These are phyloP conservation scores for Rhinoptilus africanus DNA, from an alignment of 2,113 vertebrate genomes.

Conservation along the genomic window DNA sequence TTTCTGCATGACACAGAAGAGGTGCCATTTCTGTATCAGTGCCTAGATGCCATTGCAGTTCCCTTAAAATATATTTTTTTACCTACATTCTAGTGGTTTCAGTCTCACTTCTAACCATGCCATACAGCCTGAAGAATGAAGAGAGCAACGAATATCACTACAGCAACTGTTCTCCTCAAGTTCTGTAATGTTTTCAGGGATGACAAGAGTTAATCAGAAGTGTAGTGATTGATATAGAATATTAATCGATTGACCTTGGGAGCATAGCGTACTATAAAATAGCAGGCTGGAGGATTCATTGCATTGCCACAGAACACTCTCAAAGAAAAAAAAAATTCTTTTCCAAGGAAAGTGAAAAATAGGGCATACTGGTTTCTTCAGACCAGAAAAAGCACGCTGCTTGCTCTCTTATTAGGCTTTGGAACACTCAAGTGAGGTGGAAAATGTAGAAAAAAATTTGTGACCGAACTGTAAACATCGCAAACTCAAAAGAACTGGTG, in stretches of 20 bases:
- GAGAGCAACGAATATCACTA: not conserved
- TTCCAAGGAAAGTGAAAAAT: slow-evolving; percentile 23
- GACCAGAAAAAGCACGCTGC: slow-evolving; percentile 18
- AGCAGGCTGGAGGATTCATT: not conserved
- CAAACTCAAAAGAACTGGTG: slow-evolving; percentile 20
- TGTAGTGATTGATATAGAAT: slow-evolving; percentile 34
- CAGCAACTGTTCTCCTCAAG: not conserved
- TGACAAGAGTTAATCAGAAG: slow-evolving; percentile 23
- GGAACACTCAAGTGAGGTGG: slow-evolving; percentile 29
- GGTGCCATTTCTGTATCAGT: not conserved
- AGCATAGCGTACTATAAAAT: not conserved
- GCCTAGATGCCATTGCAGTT: not conserved
- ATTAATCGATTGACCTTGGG: slow-evolving; percentile 28
- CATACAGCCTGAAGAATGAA: not conserved
- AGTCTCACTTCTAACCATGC: not conserved
- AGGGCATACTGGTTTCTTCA: slow-evolving; percentile 19
- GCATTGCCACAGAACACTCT: not conserved
- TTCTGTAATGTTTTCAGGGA: not conserved
- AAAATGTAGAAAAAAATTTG: not conserved
- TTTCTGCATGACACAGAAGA: slow-evolving; percentile 22
- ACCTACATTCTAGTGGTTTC: not conserved
- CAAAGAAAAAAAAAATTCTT: not conserved
- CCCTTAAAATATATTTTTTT: slow-evolving; percentile 16
- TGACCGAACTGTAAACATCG: not conserved
- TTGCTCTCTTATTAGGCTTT: not conserved